These are phyloP conservation scores for Enteromius viviparus DNA, from an alignment of 2,797 vertebrate genomes.

Conservation along the genomic window DNA sequence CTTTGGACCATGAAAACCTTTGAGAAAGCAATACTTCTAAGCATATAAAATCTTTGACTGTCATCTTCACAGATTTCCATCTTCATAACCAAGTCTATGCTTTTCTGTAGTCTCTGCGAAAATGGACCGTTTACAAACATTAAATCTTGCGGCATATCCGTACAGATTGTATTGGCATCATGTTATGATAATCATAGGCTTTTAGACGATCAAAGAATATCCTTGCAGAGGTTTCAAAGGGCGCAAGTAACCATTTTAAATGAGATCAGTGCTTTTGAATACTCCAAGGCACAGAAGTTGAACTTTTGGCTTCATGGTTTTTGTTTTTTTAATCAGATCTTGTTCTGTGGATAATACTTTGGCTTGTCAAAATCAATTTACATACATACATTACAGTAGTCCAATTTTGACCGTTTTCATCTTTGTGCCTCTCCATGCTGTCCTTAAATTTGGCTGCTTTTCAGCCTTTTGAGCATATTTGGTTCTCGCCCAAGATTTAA, in stretches of 20 bases:
- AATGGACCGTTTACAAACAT: conserved; percentile 31
- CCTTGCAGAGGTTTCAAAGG: conserved; percentile 42
- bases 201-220: conserved; percentile 44
- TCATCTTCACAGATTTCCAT: conserved; percentile 49
- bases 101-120: conserved; percentile 30
- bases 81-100: conserved; percentile 36
- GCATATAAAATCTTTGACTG: conserved; percentile 42
- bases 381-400: conserved; percentile 59
- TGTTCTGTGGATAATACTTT: conserved; percentile 62
- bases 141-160: conserved; percentile 33
- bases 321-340: conserved; percentile 67
- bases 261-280: conserved; percentile 39
- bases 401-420: conserved; percentile 45
- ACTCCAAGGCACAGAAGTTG: conserved; percentile 43
- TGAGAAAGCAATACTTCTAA: conserved; percentile 50
- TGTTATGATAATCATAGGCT: conserved; percentile 45
- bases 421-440: conserved; percentile 36
- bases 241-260: conserved; percentile 47
- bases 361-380: conserved; percentile 64
- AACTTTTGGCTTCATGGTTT: conserved; percentile 47
- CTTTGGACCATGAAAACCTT: conserved; percentile 41
- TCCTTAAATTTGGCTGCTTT: conserved; percentile 39
- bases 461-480: conserved; percentile 38
- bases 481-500: conserved; percentile 37
- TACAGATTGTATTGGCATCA: conserved; percentile 47